These are phyloP conservation scores for Cerastoderma edule DNA, from an alignment of 2,888 invertebrate species.

Conservation along the genomic window DNA sequence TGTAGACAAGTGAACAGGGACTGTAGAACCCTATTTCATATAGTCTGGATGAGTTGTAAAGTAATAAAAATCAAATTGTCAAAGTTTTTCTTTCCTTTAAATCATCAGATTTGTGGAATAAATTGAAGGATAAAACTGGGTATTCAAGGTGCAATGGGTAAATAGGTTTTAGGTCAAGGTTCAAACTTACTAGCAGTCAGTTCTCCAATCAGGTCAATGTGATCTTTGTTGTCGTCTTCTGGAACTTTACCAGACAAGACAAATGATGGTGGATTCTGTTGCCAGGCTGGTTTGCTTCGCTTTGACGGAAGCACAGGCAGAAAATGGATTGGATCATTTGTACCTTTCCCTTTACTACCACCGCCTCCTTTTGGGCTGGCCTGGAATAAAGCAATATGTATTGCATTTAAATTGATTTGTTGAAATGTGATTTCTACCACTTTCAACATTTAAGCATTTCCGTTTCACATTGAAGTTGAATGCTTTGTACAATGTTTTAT, in stretches of 20 bases:
- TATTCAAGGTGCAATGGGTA: too few species aligned
- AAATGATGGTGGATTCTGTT: constrained; percentile 81
- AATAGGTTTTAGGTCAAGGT: too few species aligned
- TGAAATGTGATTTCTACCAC: background rate
- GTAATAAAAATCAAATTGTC: too few species aligned
- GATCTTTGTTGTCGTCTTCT: constrained; percentile 69
- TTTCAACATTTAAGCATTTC: background rate
- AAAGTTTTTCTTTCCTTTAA: too few species aligned
- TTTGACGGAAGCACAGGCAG: constrained; percentile 82
- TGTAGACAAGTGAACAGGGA: too few species aligned
- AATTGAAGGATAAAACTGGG: too few species aligned
- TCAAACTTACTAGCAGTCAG: constrained; percentile 82
- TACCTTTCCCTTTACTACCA: constrained; percentile 80
- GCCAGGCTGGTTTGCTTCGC: constrained; percentile 82
- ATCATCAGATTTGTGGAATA: too few species aligned
- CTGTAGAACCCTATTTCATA: too few species aligned
- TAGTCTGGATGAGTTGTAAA: too few species aligned
- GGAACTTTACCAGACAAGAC: constrained; percentile 76
- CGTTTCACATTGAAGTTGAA: too few species aligned
- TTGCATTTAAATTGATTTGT: background rate
- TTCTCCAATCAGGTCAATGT: constrained; percentile 81
- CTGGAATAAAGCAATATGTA: constrained; percentile 49
- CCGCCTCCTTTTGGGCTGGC: constrained; percentile 63
- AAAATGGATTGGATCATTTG: constrained; percentile 81
- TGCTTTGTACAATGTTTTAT: too few species aligned